Percentiles rank a stretch among this genome's conserved stretches.
Conservation (phyloP, 2,113 vertebrate species). For the Empidonax traillii region DNA sequence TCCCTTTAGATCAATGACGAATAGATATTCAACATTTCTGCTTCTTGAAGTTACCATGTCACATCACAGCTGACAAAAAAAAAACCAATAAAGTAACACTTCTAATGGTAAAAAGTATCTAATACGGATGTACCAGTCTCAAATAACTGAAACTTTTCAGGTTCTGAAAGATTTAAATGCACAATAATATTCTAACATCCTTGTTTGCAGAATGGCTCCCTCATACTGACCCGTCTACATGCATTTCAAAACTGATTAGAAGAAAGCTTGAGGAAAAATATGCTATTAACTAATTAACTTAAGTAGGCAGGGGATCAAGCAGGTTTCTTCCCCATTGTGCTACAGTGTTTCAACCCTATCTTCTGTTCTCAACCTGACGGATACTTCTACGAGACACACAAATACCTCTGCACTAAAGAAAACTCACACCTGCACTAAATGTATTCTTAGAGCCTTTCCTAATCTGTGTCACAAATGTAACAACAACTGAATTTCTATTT, state of each 20-base stretch:
- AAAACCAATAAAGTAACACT: background rate
- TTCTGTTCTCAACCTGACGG: background rate
- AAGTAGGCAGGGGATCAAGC: constrained; percentile 21
- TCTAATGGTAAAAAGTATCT: background rate
- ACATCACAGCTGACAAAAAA: background rate
- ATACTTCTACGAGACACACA: background rate
- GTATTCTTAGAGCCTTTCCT: background rate
- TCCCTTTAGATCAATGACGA: background rate
- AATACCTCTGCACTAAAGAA: constrained; percentile 1
- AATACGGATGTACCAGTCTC: background rate
- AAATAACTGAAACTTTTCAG: background rate
- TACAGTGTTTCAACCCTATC: background rate
- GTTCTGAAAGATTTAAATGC: background rate
- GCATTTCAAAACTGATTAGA: constrained; percentile 1
- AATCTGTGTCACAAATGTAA: background rate
- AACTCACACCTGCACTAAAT: constrained; percentile 24
- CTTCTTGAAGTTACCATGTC: background rate
- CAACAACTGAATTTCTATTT: background rate
- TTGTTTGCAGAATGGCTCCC: background rate
- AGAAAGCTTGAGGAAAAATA: constrained; percentile 29
- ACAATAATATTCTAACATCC: background rate
- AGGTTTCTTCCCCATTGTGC: constrained; percentile 7
- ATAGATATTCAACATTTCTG: background rate
- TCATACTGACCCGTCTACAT: background rate
- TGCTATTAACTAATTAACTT: constrained; percentile 54